A percentile compares a stretch with the other conserved stretches of the same genome.
phyloP scores from a whole-genome alignment of 1,140 invertebrate species.

The Pinna nobilis region DNA sequence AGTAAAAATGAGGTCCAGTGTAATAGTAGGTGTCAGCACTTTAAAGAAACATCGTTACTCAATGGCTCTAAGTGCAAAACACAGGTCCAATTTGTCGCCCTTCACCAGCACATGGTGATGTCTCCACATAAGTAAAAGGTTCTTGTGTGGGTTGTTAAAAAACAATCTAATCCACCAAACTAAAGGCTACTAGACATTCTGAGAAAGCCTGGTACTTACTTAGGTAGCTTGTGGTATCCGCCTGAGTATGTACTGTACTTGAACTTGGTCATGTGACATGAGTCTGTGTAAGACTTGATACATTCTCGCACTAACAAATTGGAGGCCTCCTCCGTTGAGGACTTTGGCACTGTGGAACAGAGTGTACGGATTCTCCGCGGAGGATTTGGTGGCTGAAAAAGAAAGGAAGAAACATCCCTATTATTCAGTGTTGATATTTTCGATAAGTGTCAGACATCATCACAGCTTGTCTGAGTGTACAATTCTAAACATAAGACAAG shows the following conservation, averaged over 20 bases:
- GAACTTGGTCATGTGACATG: conserved; percentile 91
- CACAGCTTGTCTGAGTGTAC: not conserved
- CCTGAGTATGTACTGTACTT: conserved; percentile 91
- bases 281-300: conserved; percentile 88
- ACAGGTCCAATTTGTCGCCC: too few relatives aligned
- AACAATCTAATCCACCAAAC: too few relatives aligned
- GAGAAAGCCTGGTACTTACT: conserved; percentile 75
- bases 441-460: not conserved
- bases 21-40: too few relatives aligned
- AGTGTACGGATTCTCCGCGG: conserved; percentile 86
- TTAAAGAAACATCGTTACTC: too few relatives aligned
- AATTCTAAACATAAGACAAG: not conserved
- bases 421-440: not conserved
- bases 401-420: not conserved
- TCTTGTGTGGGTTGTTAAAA: too few relatives aligned
- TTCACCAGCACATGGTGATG: too few relatives aligned
- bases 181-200: not conserved
- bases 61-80: too few relatives aligned
- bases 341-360: conserved; percentile 81
- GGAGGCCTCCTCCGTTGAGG: conserved; percentile 74
- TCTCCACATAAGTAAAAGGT: too few relatives aligned
- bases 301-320: conserved; percentile 88
- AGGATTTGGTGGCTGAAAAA: conserved; percentile 84
- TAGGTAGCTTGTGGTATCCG: conserved; percentile 88
- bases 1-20: too few relatives aligned